Conservation (phyloP, 1,140 invertebrate genomes). For the Oryctes rhinoceros region DNA sequence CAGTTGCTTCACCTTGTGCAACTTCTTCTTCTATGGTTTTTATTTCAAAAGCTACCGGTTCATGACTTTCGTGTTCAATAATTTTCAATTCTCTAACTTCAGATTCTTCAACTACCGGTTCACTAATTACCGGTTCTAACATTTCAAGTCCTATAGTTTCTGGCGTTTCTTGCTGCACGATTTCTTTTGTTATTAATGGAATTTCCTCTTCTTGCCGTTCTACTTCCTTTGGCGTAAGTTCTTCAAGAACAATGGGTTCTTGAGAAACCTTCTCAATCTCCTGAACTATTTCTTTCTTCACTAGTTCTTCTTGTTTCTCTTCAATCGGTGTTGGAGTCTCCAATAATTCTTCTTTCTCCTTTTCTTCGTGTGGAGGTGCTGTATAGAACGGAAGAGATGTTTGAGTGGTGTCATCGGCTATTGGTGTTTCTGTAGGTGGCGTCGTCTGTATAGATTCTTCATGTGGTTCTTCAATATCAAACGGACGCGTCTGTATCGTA, state of each 20-base stretch:
- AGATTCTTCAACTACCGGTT: constrained; percentile 41
- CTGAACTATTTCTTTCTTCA: neutral
- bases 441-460: constrained; percentile 64
- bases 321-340: neutral
- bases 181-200: too few species aligned
- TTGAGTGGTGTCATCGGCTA: constrained; percentile 51
- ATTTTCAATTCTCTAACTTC: constrained; percentile 48
- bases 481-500: constrained; percentile 57
- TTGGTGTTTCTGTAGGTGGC: constrained; percentile 57
- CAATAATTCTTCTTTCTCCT: neutral
- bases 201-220: too few species aligned
- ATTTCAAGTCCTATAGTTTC: neutral
- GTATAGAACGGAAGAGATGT: constrained; percentile 46
- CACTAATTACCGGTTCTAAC: neutral
- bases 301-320: neutral
- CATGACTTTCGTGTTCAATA: constrained; percentile 57
- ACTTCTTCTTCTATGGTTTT: neutral
- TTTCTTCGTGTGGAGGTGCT: neutral
- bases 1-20: constrained; percentile 38
- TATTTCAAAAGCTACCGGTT: constrained; percentile 52
- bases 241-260: constrained; percentile 17
- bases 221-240: neutral
- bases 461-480: constrained; percentile 45
- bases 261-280: neutral
- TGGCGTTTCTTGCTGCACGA: too few species aligned